A percentile compares a stretch with the other conserved stretches of the same genome.
These are phyloP conservation scores for Drosophila cardini DNA, from an alignment of 1,140 invertebrate genomes.

Conservation along the genomic window DNA sequence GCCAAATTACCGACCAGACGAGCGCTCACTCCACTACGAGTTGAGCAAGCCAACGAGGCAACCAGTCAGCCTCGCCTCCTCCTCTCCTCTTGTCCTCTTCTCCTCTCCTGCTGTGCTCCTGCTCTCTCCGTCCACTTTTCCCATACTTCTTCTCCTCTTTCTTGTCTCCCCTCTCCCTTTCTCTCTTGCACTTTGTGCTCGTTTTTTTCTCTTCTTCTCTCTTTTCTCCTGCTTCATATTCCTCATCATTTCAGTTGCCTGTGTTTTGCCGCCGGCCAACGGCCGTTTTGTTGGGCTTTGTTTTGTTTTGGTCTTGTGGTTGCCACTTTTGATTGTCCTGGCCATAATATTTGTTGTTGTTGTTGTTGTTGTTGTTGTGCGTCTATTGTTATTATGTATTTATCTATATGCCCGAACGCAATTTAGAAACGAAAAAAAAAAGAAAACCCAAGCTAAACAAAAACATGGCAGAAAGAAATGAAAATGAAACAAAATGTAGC, in stretches of 20 bases:
- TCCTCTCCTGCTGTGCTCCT: not conserved
- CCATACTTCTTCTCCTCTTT: constrained; percentile 1
- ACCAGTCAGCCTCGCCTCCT: not conserved
- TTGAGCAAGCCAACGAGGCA: not conserved
- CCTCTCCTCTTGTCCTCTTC: not conserved
- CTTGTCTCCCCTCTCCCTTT: not conserved
- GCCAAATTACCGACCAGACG: constrained; percentile 52
- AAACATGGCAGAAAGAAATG: not conserved
- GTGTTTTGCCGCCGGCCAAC: constrained; percentile 50
- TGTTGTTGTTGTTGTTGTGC: constrained; percentile 28
- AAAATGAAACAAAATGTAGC: constrained; percentile 54
- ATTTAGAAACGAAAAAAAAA: constrained; percentile 46
- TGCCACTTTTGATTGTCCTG: constrained; percentile 78
- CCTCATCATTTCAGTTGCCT: constrained; percentile 40
- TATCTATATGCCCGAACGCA: constrained; percentile 47
- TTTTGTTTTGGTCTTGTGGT: constrained; percentile 64
- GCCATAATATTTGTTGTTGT: constrained; percentile 66
- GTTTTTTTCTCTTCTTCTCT: not conserved
- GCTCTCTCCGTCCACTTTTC: not conserved
- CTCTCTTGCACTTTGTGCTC: not conserved
- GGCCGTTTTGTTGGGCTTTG: constrained; percentile 48
- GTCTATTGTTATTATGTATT: constrained; percentile 60
- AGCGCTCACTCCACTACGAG: constrained; percentile 10
- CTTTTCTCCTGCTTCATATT: not conserved
- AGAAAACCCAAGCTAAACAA: constrained; percentile 6